Evolutionary conservation across 2,113 vertebrate species (phyloP), one percentile per base, ranked within the genome.

Genomic region (Cyprinodon variegatus): DNA sequence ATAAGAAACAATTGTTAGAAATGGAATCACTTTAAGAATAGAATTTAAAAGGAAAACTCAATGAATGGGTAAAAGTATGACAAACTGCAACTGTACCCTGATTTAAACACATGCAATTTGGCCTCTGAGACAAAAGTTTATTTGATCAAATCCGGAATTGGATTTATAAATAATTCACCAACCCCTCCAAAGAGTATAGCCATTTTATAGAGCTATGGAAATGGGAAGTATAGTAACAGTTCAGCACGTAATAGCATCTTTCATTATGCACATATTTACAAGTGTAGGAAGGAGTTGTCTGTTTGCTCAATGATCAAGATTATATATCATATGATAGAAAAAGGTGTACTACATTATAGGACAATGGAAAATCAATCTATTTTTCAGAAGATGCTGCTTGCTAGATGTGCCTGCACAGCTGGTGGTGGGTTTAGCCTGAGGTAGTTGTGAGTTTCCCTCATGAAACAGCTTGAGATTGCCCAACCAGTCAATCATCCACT

Each of bases 391-490:
- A 80, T 74, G 80, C 79, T 82, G 65, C 53, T 48, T 74, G 76
- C 77, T 74, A 59, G 75, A 74, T 83, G 72, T 67, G 70, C 72
- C 70, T 66, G 82, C 77, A 83, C 85, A 87, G 86, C 86, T 86
- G 84, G 77, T 83, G 77, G 72, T 66, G 72, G 77, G 64, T 20
- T 73, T 77, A 85, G 87, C 86, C 85, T 15, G 79, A 84, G 81
- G 82, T 78, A 85, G 61, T 66, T 68, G 39, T 65, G 36, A 70
- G 60, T n/a, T 57, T 57, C 50, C 50, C 50, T 8, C 69, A 77
- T 65, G 2, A 72, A 90, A 68, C 89, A 89, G 82, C 87, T 85
- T 81, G 83, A 83, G 70, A 66, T 69, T 76, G 68, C 70, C 74
- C 76, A 81, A 66, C 37, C 80, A 84, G 77, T 78, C 78, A 77